These are phyloP conservation scores for Ochropacha duplaris DNA, from an alignment of 2,888 invertebrate genomes.

Conservation along the genomic window DNA sequence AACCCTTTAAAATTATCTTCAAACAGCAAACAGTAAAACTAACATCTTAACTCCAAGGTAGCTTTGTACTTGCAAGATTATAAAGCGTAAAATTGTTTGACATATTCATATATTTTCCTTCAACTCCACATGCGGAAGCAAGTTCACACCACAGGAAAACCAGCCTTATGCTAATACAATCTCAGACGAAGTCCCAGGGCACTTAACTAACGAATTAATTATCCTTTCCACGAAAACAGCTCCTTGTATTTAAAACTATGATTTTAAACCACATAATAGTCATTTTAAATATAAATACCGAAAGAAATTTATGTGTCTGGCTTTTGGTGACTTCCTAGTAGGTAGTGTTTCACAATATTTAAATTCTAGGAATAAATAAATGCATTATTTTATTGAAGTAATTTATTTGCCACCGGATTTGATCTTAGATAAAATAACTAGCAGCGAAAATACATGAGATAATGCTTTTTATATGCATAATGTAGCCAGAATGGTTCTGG, in stretches of 20 bases:
- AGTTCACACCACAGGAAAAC: not conserved
- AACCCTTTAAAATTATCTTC: no score
- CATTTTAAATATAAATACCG: not conserved
- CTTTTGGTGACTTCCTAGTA: not conserved
- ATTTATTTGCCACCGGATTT: not conserved
- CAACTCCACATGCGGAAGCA: not conserved
- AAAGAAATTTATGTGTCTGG: slow-evolving; percentile 1
- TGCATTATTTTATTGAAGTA: slow-evolving; percentile 6
- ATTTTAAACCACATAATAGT: not conserved
- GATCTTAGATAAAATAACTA: not conserved
- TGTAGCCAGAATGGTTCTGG: not conserved
- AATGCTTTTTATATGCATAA: not conserved
- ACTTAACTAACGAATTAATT: not conserved
- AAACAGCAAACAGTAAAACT: no score
- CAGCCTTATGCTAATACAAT: not conserved
- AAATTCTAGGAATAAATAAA: not conserved
- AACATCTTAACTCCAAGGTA: no score
- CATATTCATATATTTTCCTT: not conserved
- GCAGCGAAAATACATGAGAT: not conserved
- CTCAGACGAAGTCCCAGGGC: not conserved
- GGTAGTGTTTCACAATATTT: not conserved
- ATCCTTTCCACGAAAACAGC: not conserved
- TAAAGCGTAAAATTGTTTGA: not conserved
- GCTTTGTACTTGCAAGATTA: no score
- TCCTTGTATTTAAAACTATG: not conserved